Evolutionary conservation across 2,888 invertebrate genomes (phyloP).

Genomic region (Ectemnius cavifrons): DNA sequence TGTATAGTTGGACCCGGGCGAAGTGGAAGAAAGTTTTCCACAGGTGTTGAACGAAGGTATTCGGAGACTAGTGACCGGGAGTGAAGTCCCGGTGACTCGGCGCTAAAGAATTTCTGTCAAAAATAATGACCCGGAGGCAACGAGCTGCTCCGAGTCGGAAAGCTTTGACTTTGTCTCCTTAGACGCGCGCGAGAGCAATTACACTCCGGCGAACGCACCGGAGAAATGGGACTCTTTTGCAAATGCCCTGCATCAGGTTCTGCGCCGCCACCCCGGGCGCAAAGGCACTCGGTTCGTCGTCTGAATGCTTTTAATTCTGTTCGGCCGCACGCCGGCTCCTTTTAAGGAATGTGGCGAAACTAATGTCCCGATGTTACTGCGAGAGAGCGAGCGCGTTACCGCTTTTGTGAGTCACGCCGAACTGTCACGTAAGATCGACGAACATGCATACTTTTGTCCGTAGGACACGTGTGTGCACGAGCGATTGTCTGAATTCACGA

Average conservation of each 20-base stretch:
- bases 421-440: too few relatives aligned
- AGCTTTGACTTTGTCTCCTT: neutral
- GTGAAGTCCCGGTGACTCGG: constrained; percentile 27
- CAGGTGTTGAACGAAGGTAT: constrained; percentile 9
- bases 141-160: neutral
- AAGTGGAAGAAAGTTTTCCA: neutral
- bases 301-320: neutral
- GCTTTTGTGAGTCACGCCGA: too few relatives aligned
- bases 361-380: neutral
- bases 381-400: too few relatives aligned
- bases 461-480: too few relatives aligned
- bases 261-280: too few relatives aligned
- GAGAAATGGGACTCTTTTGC: neutral
- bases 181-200: neutral
- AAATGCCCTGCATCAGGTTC: neutral
- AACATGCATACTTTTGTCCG: too few relatives aligned
- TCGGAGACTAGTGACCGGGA: constrained; percentile 15
- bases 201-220: neutral
- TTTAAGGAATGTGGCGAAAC: neutral
- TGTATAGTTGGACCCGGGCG: neutral
- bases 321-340: neutral
- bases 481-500: too few relatives aligned
- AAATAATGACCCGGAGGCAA: constrained; percentile 28
- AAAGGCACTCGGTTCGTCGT: too few relatives aligned
- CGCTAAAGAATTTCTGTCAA: constrained; percentile 34